Base-by-base conservation (phyloP, 1,140 invertebrate species). In the Ganaspis sp. region DNA sequence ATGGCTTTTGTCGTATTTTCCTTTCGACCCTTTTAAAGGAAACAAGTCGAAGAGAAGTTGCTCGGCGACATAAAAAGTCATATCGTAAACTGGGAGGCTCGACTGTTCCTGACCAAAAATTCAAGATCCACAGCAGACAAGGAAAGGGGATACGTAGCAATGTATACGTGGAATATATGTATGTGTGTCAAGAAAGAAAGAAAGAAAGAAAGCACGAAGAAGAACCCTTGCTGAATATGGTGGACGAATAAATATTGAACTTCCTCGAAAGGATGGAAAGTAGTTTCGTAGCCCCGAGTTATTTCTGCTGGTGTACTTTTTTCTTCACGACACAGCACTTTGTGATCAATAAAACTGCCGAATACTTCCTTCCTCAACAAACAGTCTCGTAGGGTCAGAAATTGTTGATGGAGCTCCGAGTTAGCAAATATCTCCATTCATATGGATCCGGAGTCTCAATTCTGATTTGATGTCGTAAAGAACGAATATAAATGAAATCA, bases 231-330 rank as follows among this genome's bases (percentile, higher is more conserved):
- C 6, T 21, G 6, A 69, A 34, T 53, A 76, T 72, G 54, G 64
- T 76, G 15, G 42, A 17, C 70, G 70, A 72, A 76, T 76, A 76
- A 76, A 76, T 72, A 76, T 76, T 76, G 70, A 72, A 69, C 38
- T 76, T 76, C 69, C 54, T 69, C 21, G 38, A 70, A 49, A 26
- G 8, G 54, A 75, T 75, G 74, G 42, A 54, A 75, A 75, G 58
- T 54, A 70, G 74, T 75, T 75, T 75, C 45, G 69, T 53, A 70
- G 15, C 19, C 72, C 23, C 64, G 64, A 70, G 49, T 12, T 64
- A 12, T 54, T 38, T 21, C 74, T 37, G 54, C 19, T 49, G 42
- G 26, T 23, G 34, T 19, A 71, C 69, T 75, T 58, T 75, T 75
- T 70, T 75, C 34, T 37, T 34, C 29, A n/a, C 29, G 42, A 53